Base-by-base conservation (phyloP, 2,113 vertebrate species). In the Cottus gobio region DNA sequence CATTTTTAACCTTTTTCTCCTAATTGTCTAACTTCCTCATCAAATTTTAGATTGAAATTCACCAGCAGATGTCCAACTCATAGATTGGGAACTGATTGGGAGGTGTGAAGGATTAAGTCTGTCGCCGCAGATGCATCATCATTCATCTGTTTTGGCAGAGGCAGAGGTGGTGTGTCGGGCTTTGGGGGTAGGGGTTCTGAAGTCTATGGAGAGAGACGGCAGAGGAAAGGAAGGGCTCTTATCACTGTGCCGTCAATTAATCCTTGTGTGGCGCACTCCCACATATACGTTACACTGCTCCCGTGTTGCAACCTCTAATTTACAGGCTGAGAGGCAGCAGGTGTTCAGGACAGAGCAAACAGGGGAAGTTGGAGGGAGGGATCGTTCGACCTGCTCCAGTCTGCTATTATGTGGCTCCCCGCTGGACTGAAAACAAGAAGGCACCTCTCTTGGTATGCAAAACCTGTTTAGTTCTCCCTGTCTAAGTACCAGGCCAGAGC, bases 261-360 rank as follows among this genome's bases (percentile, higher is more conserved):
- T 89, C 85, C 79, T 85, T 26, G 70, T 85, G 73, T 72, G 75
- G 57, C 3, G 30, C 75, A 68, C 82, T 78, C 75, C 83, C 68
- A 87, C 83, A 84, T 82, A 88, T 90, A 83, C 61, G 73, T 82
- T 85, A 80, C 57, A 74, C 80, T 31, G 73, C 72, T 82, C 74
- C 75, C 81, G 75, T 83, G 85, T 76, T 77, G 76, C 71, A 82
- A 70, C 79, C 83, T 89, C 86, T 91, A 86, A 94, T 94, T 94
- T 91, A 83, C 87, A 87, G 83, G 79, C 88, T 82, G 77, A 84
- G 89, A 89, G 80, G 87, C 80, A 89, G 89, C 90, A 91, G 87
- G 90, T 90, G 92, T 85, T 85, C 83, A 44, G 79, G 80, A 88
- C 86, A 80, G 67, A 82, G 85, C 79, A 88, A 89, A 90, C 86